Evolutionary conservation across 2,113 vertebrate genomes (phyloP).

Genomic region (Ovis canadensis): DNA sequence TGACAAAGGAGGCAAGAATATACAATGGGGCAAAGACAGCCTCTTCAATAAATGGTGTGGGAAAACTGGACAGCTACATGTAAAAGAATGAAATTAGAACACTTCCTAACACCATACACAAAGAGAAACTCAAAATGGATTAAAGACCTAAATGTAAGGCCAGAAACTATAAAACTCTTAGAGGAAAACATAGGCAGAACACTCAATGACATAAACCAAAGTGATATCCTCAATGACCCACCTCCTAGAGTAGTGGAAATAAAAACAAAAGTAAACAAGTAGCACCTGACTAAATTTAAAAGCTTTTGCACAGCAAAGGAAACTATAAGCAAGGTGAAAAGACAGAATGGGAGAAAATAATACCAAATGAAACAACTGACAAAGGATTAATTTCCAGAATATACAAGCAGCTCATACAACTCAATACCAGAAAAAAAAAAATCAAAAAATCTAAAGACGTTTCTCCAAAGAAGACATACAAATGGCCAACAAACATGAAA

Average conservation of each 20-base stretch:
- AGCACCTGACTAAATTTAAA: neutral
- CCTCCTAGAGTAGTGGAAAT: neutral
- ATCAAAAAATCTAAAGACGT: neutral
- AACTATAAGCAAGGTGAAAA: neutral
- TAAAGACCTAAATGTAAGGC: neutral
- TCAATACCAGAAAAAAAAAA: neutral
- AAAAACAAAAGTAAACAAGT: neutral
- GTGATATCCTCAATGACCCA: neutral
- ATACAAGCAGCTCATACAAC: neutral
- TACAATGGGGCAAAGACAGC: neutral
- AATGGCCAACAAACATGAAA: neutral
- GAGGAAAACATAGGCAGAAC: neutral
- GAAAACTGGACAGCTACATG: neutral
- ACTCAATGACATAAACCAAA: neutral
- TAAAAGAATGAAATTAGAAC: neutral
- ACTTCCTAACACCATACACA: neutral
- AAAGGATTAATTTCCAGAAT: neutral
- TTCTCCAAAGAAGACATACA: neutral
- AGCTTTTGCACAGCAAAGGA: neutral
- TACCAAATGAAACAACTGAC: neutral
- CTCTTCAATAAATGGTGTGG: neutral
- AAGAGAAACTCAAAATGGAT: neutral
- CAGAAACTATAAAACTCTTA: neutral
- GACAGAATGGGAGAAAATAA: neutral
- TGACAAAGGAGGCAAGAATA: neutral